Evolutionary conservation across 2,888 invertebrate species (phyloP).

Genomic region (Orthonevra nobilis): DNA sequence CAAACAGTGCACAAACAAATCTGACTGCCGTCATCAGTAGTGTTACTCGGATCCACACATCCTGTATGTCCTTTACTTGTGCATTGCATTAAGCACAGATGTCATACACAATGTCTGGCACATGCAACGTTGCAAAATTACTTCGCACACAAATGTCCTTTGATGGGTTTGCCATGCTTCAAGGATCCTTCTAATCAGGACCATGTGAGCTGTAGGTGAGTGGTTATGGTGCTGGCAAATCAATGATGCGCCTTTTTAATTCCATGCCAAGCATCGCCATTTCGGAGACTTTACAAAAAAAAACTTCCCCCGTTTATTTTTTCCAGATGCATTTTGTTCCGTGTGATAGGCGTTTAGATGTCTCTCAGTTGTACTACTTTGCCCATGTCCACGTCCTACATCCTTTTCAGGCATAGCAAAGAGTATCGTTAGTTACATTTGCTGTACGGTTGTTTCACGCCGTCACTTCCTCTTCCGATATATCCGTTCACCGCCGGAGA

Average conservation of each 20-base stretch:
- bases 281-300: conserved; percentile 13
- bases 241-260: conserved; percentile 29
- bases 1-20: conserved; percentile 59
- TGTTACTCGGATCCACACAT: conserved; percentile 53
- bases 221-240: conserved; percentile 40
- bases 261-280: background rate
- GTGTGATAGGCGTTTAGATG: conserved; percentile 56
- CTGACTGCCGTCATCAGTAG: conserved; percentile 55
- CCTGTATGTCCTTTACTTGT: conserved; percentile 24
- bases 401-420: conserved; percentile 4
- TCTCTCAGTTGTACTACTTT: conserved; percentile 38
- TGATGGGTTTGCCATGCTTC: conserved; percentile 46
- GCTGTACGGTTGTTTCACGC: conserved; percentile 18
- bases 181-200: conserved; percentile 59
- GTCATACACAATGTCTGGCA: conserved; percentile 40
- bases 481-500: conserved; percentile 23
- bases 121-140: conserved; percentile 57
- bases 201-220: conserved; percentile 34
- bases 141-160: conserved; percentile 34
- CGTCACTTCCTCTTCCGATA: conserved; percentile 57
- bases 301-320: conserved; percentile 14
- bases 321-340: conserved; percentile 28
- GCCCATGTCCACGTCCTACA: conserved; percentile 39
- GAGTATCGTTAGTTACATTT: conserved; percentile 26
- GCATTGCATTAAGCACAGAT: conserved; percentile 33